Percentiles rank a stretch among this genome's conserved stretches.
phyloP scores from a whole-genome alignment of 2,888 invertebrate species.

The Emesis furor region DNA sequence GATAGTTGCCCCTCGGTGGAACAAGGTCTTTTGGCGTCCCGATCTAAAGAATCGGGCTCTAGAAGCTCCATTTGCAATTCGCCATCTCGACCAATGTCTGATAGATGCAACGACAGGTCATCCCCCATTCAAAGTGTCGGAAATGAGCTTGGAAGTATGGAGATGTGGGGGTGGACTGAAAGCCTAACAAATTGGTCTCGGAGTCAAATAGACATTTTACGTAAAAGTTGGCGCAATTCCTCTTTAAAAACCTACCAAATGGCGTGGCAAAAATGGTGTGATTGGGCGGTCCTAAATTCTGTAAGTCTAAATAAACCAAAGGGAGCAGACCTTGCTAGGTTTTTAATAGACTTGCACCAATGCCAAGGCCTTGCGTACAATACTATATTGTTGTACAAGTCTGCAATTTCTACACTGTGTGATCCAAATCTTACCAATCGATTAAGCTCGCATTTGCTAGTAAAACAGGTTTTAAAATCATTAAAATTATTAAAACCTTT shows the following conservation, averaged over 20 bases:
- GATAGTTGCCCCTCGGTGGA: conserved; percentile 67
- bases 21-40: conserved; percentile 70
- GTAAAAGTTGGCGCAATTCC: conserved; percentile 18
- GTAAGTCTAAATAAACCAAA: background rate
- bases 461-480: conserved; percentile 29
- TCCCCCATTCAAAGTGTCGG: conserved; percentile 43
- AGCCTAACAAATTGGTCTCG: background rate
- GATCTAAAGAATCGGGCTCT: conserved; percentile 66
- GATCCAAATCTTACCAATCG: background rate
- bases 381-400: background rate
- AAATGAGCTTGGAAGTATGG: conserved; percentile 59
- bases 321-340: conserved; percentile 6
- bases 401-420: conserved; percentile 15
- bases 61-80: conserved; percentile 45
- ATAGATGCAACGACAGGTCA: conserved; percentile 48
- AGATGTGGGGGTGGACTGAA: conserved; percentile 34
- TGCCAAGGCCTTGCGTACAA: background rate
- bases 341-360: conserved; percentile 20
- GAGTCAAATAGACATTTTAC: conserved; percentile 9
- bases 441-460: conserved; percentile 26
- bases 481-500: conserved; percentile 4
- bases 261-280: conserved; percentile 22
- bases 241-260: background rate
- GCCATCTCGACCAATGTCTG: conserved; percentile 31
- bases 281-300: background rate